These are phyloP conservation scores for Rhincodon typus DNA, from an alignment of 2,797 vertebrate species.

Conservation along the genomic window DNA sequence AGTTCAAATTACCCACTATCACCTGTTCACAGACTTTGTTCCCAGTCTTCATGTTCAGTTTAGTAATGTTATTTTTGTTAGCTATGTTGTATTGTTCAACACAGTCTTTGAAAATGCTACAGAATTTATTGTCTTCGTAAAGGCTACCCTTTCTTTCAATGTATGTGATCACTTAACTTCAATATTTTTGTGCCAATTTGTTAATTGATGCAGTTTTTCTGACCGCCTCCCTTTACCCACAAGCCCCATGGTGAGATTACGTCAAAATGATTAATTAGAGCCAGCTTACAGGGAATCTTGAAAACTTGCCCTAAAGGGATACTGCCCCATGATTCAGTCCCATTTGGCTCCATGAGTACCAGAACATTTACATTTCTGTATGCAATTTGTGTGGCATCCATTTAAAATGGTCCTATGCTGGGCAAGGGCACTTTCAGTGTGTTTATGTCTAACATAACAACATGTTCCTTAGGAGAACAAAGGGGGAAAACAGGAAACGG, in stretches of 20 bases:
- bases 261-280: neutral
- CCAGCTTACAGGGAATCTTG: neutral
- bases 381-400: neutral
- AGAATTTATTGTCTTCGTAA: neutral
- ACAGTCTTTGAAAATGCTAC: neutral
- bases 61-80: neutral
- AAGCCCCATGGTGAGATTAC: neutral
- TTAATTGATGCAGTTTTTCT: neutral
- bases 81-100: neutral
- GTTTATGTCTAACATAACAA: neutral
- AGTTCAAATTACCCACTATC: neutral
- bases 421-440: neutral
- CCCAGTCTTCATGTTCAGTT: neutral
- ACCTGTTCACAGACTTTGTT: neutral
- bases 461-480: neutral
- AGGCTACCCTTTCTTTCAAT: neutral
- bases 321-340: neutral
- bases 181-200: neutral
- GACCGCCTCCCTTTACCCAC: neutral
- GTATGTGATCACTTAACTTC: neutral
- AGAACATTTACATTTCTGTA: neutral
- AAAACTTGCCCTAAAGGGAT: neutral
- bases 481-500: neutral
- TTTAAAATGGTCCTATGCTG: neutral
- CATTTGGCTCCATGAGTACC: neutral